Evolutionary conservation across 2,888 invertebrate genomes (phyloP), one percentile per base, ranked within the genome.

Genomic region (Acleris emargana): DNA sequence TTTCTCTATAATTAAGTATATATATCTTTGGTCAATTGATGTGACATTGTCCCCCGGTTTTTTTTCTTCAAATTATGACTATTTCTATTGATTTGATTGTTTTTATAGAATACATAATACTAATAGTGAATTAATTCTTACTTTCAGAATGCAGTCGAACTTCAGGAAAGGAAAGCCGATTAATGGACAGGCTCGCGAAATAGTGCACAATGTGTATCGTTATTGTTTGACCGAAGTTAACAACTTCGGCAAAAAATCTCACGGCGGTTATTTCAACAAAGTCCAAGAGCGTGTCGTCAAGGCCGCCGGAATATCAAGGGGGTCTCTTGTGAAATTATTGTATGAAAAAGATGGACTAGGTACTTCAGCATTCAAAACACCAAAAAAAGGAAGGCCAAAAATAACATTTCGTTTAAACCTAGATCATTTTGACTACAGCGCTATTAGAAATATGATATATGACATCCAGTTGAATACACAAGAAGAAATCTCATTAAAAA

Each of bases 401-500:
- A n/a, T 5, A 2, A 45, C 17, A 17, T 45, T 45, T 1, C 45
- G 17, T 45, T 45, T 45, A 45, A 45, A 45, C 6, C 45, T 45
- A 7, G 45, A 45, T 7, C 45, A 45, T 17, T 45, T 45, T 45
- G 45, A 45, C n/a, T 45, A 45, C 45, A 45, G 45, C 17, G 45
- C 17, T 17, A 45, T 45, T 45, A 45, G 45, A n/a, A 45, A 45
- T 17, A n/a, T 45, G 45, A 45, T 45, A 45, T 45, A 45, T 45
- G 17, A 45, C 16, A n/a, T 45, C 17, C 45, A 45, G 16, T 45
- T 45, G n/a, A 45, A 45, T 16, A n/a, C 17, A 7, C 1, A 45
- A n/a, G 45, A 45, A 17, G 17, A 45, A n/a, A 6, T 45, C 17
- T n/a, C 45, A n/a, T 1, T 45, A 17, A n/a, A 5, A 5, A n/a